These are phyloP conservation scores for Halictus quadricinctus DNA, from an alignment of 2,888 invertebrate genomes.

Conservation along the genomic window DNA sequence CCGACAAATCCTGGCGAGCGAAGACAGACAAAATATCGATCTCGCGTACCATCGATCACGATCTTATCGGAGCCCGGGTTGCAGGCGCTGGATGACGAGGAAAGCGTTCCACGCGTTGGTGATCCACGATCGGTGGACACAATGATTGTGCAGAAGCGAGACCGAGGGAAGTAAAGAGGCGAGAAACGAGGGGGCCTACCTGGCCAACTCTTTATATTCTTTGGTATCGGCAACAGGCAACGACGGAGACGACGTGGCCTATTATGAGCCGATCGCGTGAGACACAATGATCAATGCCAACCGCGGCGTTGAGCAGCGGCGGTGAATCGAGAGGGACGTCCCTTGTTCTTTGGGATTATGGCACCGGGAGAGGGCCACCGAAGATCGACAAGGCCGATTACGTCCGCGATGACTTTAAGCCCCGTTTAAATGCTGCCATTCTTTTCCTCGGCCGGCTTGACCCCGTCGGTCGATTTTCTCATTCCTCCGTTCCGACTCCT, in stretches of 20 bases:
- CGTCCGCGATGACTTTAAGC: constrained; percentile 71
- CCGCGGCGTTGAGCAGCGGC: constrained; percentile 31
- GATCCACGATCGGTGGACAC: constrained; percentile 42
- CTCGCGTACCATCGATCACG: constrained; percentile 67
- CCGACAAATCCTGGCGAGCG: constrained; percentile 19
- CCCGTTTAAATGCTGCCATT: constrained; percentile 71
- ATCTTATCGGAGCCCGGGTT: constrained; percentile 61
- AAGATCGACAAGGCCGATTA: constrained; percentile 72
- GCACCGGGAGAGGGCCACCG: constrained; percentile 54
- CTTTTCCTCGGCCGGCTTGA: constrained; percentile 56
- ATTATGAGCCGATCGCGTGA: constrained; percentile 65
- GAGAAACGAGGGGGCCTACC: constrained; percentile 20
- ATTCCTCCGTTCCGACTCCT: constrained; percentile 10
- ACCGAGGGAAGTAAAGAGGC: constrained; percentile 22
- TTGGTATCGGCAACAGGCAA: constrained; percentile 63
- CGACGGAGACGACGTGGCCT: constrained; percentile 69
- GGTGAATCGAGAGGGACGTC: constrained; percentile 54
- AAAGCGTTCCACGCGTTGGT: constrained; percentile 38
- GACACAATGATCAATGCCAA: constrained; percentile 67
- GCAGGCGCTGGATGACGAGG: constrained; percentile 48
- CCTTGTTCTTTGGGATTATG: constrained; percentile 62
- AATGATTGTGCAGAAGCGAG: constrained; percentile 20
- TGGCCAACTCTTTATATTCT: constrained; percentile 68
- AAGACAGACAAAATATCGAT: constrained; percentile 57
- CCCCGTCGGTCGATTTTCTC: constrained; percentile 61